These are phyloP conservation scores for Agrilus mali DNA, from an alignment of 2,888 invertebrate species.

Conservation along the genomic window DNA sequence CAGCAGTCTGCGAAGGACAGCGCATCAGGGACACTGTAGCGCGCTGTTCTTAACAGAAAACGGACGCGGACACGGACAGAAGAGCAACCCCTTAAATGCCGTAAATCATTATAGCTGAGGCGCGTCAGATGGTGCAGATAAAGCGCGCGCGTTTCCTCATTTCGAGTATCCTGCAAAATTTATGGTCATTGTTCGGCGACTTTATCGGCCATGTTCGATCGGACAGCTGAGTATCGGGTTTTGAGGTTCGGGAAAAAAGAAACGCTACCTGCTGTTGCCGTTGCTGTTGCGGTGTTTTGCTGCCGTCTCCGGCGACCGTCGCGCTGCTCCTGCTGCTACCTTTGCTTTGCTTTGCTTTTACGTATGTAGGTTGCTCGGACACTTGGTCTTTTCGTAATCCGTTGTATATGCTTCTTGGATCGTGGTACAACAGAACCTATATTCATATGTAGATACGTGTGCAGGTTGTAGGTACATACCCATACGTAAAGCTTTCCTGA, in stretches of 20 bases:
- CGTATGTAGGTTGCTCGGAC: no score
- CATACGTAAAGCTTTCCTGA: no score
- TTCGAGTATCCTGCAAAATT: constrained; percentile 14
- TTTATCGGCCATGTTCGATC: constrained; percentile 11
- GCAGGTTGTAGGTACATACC: no score
- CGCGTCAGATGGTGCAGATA: constrained; percentile 19
- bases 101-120: constrained; percentile 20
- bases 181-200: constrained; percentile 9
- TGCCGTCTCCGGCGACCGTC: no score
- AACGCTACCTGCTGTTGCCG: not conserved
- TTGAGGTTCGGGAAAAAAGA: not conserved
- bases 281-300: no score
- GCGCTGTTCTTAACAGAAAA: constrained; percentile 6
- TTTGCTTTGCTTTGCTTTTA: no score
- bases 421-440: no score
- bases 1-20: constrained; percentile 3
- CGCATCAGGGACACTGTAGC: constrained; percentile 3
- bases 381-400: no score
- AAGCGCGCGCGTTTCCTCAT: constrained; percentile 21
- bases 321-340: no score
- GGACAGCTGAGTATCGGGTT: constrained; percentile 8
- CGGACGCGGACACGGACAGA: constrained; percentile 9
- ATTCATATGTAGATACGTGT: no score
- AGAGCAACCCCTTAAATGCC: constrained; percentile 5
- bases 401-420: no score